phyloP scores from a whole-genome alignment of 2,113 vertebrate genomes.

The Anser cygnoides region DNA sequence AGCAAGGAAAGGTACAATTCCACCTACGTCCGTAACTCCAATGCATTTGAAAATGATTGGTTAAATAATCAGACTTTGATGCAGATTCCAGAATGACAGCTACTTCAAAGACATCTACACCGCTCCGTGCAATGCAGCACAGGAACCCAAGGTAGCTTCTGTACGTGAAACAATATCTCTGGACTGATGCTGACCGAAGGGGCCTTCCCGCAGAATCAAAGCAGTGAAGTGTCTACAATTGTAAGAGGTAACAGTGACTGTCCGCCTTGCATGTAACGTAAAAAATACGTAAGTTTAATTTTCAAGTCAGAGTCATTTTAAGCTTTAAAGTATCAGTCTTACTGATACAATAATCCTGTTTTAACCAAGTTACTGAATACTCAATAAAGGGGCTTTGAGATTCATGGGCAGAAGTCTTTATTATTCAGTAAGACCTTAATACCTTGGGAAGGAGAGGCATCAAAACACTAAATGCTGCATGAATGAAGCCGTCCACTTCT shows the following conservation, averaged over 20 bases:
- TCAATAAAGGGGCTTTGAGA: slow-evolving; percentile 16
- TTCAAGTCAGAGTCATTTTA: slow-evolving; percentile 12
- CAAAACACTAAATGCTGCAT: neutral
- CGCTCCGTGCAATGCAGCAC: neutral
- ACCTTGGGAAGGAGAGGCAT: neutral
- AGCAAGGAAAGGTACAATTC: slow-evolving; percentile 11
- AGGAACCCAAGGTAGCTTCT: neutral
- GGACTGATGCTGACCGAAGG: neutral
- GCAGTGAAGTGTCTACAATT: neutral
- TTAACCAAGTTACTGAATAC: neutral
- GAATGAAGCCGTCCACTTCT: slow-evolving; percentile 1
- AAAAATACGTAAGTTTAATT: neutral
- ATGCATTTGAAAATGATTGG: neutral
- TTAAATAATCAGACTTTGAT: slow-evolving; percentile 20
- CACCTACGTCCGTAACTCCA: neutral
- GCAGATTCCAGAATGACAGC: neutral
- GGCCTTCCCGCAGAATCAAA: neutral
- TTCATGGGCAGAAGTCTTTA: neutral
- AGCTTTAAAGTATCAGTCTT: neutral
- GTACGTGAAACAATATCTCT: neutral
- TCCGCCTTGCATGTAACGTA: neutral
- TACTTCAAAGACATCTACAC: slow-evolving; percentile 6
- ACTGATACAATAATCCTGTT: slow-evolving; percentile 1
- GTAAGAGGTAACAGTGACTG: neutral
- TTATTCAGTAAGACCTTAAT: neutral